Base-by-base conservation (phyloP, 2,797 vertebrate species). In the Mus caroli region DNA sequence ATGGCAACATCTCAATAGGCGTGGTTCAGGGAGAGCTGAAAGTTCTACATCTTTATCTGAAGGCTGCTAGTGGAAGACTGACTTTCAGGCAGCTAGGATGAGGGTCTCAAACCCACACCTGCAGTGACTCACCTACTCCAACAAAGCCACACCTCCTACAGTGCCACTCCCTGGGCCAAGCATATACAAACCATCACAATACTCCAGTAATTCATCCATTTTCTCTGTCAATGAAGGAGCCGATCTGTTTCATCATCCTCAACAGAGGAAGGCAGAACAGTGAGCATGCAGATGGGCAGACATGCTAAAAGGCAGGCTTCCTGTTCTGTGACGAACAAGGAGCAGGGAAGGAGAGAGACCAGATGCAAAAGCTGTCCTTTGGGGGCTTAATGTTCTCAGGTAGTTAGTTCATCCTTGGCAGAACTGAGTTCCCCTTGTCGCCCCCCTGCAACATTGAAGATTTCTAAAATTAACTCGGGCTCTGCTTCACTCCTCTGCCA, bases 401-500 rank as follows among this genome's bases (percentile, higher is more conserved):
- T 87, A 64, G n/a, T 85, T n/a, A 56, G 46, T 85, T 90, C 40
- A 75, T 82, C 9, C 67, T 83, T n/a, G 85, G 56, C 37, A 85
- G 52, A 62, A 22, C 26, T 4, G 1, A 26, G 46, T 67, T 96
- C 77, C 60, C 43, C 82, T 20, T 24, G 56, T 79, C 13, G 0
- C 6, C 17, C 56, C 56, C 52, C 9, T 92, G n/a, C 1, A 75
- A 86, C 24, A 17, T 10, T 73, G 69, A 34, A 3, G 40, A 60
- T 91, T 94, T 78, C 75, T 83, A 56, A 95, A 85, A 52, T 54
- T 69, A 94, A 58, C 56, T 40, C 3, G 13, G 13, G 22, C 6
- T 85, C 37, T 24, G 12, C 11, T 62, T 9, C 56, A 71, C 22
- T 34, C 73, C n/a, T 86, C 15, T 75, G 76, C 58, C 11, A 19